Evolutionary conservation across 2,113 vertebrate genomes (phyloP).

Genomic region (Tyrannus savana): DNA sequence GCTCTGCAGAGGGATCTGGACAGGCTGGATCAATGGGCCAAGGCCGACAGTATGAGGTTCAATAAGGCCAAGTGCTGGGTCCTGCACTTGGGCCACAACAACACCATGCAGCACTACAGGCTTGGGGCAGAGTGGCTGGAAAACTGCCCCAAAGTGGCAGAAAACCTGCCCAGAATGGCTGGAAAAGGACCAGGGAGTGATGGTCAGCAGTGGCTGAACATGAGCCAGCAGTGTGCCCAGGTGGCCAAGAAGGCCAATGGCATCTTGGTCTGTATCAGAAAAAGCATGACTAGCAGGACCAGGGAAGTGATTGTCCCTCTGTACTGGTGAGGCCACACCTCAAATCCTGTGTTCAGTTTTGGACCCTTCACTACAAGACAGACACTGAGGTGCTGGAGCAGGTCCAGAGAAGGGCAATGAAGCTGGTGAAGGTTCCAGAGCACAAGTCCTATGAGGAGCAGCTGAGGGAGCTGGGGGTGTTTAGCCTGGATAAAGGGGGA

Average conservation of each 20-base stretch:
- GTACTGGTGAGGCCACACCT: neutral
- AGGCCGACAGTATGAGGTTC: neutral
- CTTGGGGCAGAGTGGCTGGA: neutral
- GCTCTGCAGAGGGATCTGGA: neutral
- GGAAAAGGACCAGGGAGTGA: neutral
- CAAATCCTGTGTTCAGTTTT: rapidly evolving
- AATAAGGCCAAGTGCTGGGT: neutral
- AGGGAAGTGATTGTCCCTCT: rapidly evolving
- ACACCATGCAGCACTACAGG: no score
- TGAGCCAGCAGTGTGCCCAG: neutral
- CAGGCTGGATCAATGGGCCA: neutral
- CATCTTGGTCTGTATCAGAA: neutral
- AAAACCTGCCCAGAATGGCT: no score
- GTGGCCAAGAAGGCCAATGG: neutral
- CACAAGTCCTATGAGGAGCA: neutral
- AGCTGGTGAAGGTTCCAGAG: neutral
- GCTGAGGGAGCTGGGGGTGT: neutral
- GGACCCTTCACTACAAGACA: neutral
- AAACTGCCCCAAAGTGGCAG: neutral
- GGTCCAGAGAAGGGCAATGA: neutral
- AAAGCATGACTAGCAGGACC: neutral
- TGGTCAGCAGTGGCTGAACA: no score
- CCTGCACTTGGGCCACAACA: neutral
- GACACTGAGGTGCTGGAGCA: neutral
- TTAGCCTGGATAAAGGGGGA: neutral